Base-by-base conservation (phyloP, 1,140 invertebrate genomes). In the Lepidurus packardi region DNA sequence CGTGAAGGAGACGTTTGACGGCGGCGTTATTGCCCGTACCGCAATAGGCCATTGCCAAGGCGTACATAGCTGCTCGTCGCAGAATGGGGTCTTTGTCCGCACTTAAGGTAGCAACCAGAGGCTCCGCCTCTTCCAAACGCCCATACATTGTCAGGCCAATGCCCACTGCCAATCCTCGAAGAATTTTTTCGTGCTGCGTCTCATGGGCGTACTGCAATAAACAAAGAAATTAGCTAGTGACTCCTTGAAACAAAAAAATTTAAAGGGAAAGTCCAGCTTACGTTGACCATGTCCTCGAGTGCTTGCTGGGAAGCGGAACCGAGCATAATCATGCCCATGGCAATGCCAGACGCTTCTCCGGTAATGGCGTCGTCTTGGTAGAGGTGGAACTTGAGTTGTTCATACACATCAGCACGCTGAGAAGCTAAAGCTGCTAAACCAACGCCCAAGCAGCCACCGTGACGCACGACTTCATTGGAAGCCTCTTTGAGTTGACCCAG, bases 331-430 rank as follows among this genome's bases (percentile, higher is more conserved):
- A 99, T 92, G 74, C 98, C 97, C 96, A 99, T 99, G 6, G 95
- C 94, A 74, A 98, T 93, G 78, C 96, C 97, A 79, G 98, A 97
- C 34, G 97, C 97, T 88, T 99, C 98, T 42, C 96, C 97, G 53
- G 96, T 97, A 0, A 99, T 95, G 7, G 98, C 98, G 87, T 99
- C 98, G 86, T 99, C 97, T 89, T 98, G 96, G 84, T 97, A 98
- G 43, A 99, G 87, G 85, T 97, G 98, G 83, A 95, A 96, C 84
- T 98, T 98, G 0, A 99, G 87, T 84, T 98, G 94, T 84, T 97
- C 95, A 84, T 98, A 99, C 21, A 98, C 92, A 84, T 98, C 95
- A 82, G 92, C 90, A 76, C 96, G 89, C 83, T 96, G 93, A 8
- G 97, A 98, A 10, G 97, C 97, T 85, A 92, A 89, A 13, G 89